Percentiles rank a stretch among this genome's conserved stretches.
phyloP scores from a whole-genome alignment of 2,797 vertebrate genomes.

The Pristis pectinata region DNA sequence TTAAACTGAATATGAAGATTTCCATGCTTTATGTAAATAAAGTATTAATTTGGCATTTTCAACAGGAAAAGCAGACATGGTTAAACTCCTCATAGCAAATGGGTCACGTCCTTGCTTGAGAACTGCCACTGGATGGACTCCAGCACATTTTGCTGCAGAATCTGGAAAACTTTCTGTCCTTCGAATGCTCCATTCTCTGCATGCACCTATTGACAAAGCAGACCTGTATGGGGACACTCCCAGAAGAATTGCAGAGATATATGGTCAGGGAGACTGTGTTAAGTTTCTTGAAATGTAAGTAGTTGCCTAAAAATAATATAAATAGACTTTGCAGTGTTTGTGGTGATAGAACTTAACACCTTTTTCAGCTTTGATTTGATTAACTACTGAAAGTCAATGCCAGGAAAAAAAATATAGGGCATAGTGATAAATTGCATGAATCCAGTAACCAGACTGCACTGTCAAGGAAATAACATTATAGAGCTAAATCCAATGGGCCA shows the following conservation, averaged over 20 bases:
- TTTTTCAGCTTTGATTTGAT: not conserved
- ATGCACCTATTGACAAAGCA: conserved; percentile 64
- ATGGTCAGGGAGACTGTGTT: conserved; percentile 73
- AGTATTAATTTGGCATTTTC: not conserved
- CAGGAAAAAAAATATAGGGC: not conserved
- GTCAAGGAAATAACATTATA: not conserved
- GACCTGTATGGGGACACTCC: conserved; percentile 79
- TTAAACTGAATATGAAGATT: not conserved
- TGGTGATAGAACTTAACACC: not conserved
- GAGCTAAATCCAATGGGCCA: not conserved
- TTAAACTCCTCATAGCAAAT: conserved; percentile 62
- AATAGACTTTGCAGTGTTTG: not conserved
- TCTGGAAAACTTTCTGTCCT: conserved; percentile 67
- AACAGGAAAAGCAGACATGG: conserved; percentile 66
- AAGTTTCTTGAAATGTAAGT: conserved; percentile 72
- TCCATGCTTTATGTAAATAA: not conserved
- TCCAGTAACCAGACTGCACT: not conserved
- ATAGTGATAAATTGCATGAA: not conserved
- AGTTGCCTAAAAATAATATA: not conserved
- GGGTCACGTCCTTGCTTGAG: conserved; percentile 70
- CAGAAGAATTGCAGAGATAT: conserved; percentile 71
- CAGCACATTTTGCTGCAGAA: conserved; percentile 81
- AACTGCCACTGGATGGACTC: conserved; percentile 72
- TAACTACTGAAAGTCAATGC: not conserved
- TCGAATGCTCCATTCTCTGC: conserved; percentile 66